These are phyloP conservation scores for Platyura marginata DNA, from an alignment of 1,140 invertebrate genomes.

Conservation along the genomic window DNA sequence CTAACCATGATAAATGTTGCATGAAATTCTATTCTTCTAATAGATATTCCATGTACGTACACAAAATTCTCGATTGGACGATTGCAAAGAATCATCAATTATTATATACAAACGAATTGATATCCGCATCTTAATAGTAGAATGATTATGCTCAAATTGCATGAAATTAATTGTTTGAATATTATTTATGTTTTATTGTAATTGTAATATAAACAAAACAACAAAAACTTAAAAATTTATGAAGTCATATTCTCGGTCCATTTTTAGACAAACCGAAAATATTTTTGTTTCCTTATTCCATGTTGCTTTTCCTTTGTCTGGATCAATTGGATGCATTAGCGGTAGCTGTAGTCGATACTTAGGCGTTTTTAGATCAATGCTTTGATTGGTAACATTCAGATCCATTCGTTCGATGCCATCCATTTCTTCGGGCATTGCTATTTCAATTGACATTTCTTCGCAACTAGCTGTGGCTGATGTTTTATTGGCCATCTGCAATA, in stretches of 20 bases:
- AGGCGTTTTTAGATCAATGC: constrained; percentile 38
- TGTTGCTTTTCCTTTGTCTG: constrained; percentile 55
- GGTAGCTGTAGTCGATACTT: constrained; percentile 51
- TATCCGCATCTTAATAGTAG: too few species aligned
- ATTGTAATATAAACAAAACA: too few species aligned
- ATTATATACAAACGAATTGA: too few species aligned
- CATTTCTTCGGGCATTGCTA: constrained; percentile 53
- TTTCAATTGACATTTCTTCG: constrained; percentile 59
- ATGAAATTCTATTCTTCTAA: too few species aligned
- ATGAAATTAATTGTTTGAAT: too few species aligned
- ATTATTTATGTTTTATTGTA: too few species aligned
- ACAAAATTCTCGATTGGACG: too few species aligned
- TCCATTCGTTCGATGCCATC: constrained; percentile 41
- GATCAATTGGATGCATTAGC: constrained; percentile 60
- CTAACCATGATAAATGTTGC: too few species aligned
- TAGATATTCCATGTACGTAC: too few species aligned
- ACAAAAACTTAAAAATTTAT: constrained; percentile 79
- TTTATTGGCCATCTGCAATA: constrained; percentile 60
- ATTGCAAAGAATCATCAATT: too few species aligned
- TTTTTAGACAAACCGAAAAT: constrained; percentile 45
- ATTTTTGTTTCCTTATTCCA: constrained; percentile 50
- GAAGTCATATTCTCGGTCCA: constrained; percentile 59
- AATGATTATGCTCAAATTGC: too few species aligned
- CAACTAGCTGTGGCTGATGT: constrained; percentile 65
- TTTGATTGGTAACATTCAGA: constrained; percentile 46